Percentiles rank a stretch among this genome's conserved stretches.
Evolutionary conservation across 1,140 invertebrate genomes (phyloP).

Genomic region (Chironomus striatipennis): DNA sequence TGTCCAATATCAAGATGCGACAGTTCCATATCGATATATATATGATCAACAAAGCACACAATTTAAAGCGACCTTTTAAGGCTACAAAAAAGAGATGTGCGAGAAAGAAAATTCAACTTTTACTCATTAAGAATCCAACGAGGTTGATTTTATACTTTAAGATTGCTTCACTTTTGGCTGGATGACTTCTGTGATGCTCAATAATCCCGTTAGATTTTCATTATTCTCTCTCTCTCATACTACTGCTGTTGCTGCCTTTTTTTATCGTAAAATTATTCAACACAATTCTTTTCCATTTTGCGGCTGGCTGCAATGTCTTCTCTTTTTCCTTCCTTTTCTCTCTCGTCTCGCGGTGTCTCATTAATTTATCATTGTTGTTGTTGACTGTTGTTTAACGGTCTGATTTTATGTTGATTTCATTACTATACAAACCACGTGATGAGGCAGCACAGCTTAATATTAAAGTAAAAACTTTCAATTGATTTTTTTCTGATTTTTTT

Average conservation of each 20-base stretch:
- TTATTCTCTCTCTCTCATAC: background rate
- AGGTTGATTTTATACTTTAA: background rate
- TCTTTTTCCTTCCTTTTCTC: background rate
- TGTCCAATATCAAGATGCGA: background rate
- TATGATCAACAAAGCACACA: background rate
- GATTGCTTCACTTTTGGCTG: background rate
- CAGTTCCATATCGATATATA: background rate
- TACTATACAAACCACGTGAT: background rate
- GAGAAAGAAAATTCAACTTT: background rate
- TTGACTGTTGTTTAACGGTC: background rate
- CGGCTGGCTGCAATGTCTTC: background rate
- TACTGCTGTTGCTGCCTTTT: background rate
- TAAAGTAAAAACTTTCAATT: background rate
- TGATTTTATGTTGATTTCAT: background rate
- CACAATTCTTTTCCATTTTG: background rate
- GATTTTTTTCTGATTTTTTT: background rate
- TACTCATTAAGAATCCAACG: background rate
- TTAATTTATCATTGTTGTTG: background rate
- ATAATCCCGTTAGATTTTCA: slow-evolving; percentile 12
- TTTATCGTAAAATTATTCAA: background rate
- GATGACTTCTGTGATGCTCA: background rate
- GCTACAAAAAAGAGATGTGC: background rate
- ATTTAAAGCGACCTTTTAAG: background rate
- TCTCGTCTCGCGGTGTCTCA: background rate
- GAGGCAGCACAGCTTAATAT: background rate